phyloP scores from a whole-genome alignment of 2,113 vertebrate species.

The Siniperca chuatsi region DNA sequence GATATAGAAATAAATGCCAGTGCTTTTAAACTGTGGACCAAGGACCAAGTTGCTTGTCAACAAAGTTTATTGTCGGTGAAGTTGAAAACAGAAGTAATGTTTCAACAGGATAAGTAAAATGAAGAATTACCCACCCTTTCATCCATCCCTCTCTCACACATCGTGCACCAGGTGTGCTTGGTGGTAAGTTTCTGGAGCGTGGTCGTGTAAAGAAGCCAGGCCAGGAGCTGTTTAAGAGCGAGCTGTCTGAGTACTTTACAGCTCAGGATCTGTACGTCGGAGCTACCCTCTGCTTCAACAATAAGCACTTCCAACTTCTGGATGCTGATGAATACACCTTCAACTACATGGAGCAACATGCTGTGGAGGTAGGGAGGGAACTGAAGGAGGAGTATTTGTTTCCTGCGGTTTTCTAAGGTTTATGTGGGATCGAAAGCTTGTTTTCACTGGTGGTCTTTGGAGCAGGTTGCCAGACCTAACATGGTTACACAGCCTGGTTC shows the following conservation, averaged over 20 bases:
- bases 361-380: slow-evolving; percentile 85
- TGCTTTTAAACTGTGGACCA: background rate
- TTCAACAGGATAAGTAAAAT: background rate
- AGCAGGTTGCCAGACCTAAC: background rate
- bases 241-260: slow-evolving; percentile 87
- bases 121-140: background rate
- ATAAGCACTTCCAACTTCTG: slow-evolving; percentile 86
- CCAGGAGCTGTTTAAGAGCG: slow-evolving; percentile 90
- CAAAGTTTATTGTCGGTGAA: background rate
- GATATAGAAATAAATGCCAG: background rate
- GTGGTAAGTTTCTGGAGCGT: slow-evolving; percentile 91
- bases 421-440: background rate
- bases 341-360: slow-evolving; percentile 91
- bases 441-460: slow-evolving; percentile 13
- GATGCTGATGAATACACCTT: slow-evolving; percentile 92
- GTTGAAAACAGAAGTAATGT: background rate
- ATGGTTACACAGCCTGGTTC: background rate
- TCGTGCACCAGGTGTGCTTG: slow-evolving; percentile 84
- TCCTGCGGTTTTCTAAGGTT: background rate
- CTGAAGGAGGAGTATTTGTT: background rate
- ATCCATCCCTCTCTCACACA: background rate
- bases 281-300: slow-evolving; percentile 86
- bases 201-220: slow-evolving; percentile 89
- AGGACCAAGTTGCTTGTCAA: background rate
- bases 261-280: slow-evolving; percentile 91